Percentiles rank a stretch among this genome's conserved stretches.
Evolutionary conservation across 2,888 invertebrate species (phyloP).

Genomic region (Seira sanloemensis): DNA sequence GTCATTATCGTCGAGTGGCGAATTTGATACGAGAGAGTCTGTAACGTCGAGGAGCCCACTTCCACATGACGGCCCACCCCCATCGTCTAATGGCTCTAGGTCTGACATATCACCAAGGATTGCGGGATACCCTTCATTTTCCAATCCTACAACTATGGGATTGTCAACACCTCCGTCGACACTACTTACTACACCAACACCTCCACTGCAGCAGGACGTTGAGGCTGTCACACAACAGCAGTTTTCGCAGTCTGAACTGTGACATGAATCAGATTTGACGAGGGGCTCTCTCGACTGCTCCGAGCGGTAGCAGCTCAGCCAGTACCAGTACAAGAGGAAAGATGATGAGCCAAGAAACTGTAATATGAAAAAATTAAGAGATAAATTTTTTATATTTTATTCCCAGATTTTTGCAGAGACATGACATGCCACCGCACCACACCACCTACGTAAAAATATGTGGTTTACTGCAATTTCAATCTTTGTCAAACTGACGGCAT

Average conservation of each 20-base stretch:
- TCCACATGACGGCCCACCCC: conserved; percentile 13
- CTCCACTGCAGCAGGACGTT: conserved; percentile 30
- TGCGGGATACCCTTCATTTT: conserved; percentile 51
- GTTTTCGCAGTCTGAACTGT: conserved; percentile 48
- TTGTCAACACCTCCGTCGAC: conserved; percentile 48
- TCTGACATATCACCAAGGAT: conserved; percentile 57
- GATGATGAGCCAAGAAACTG: conserved; percentile 65
- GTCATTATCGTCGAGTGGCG: conserved; percentile 56
- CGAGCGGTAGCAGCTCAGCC: conserved; percentile 60
- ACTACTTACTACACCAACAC: neutral
- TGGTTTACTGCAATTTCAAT: neutral
- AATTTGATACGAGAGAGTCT: conserved; percentile 40
- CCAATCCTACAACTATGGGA: conserved; percentile 46
- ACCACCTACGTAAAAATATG: conserved; percentile 14
- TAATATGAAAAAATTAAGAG: conserved; percentile 12
- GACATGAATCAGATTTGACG: conserved; percentile 58
- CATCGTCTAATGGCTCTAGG: conserved; percentile 55
- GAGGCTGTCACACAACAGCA: conserved; percentile 51
- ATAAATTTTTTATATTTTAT: neutral
- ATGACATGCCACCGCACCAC: neutral
- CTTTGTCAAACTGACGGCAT: neutral
- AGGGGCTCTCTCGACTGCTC: conserved; percentile 54
- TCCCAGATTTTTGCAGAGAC: neutral
- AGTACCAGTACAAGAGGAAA: conserved; percentile 67
- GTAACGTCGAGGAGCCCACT: conserved; percentile 45